Conservation (phyloP, 2,797 vertebrate genomes). For the Karalla daura region DNA sequence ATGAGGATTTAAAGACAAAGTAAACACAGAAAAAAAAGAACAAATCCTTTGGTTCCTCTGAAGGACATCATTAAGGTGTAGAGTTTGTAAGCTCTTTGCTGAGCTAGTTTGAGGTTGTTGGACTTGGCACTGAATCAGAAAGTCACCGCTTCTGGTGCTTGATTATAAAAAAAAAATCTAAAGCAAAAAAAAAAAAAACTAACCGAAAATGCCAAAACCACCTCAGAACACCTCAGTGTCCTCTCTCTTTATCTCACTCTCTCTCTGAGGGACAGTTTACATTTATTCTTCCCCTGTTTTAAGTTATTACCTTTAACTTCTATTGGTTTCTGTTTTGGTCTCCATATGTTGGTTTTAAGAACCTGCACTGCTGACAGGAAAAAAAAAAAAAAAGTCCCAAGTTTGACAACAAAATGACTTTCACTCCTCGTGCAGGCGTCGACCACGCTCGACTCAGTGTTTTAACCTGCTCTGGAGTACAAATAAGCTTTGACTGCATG, state of each 20-base stretch:
- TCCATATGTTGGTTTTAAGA: slow-evolving; percentile 56
- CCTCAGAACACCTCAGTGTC: slow-evolving; percentile 78
- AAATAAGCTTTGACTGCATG: slow-evolving; percentile 12
- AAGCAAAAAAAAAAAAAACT: slow-evolving; percentile 28
- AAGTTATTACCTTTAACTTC: slow-evolving; percentile 66
- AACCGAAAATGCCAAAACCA: slow-evolving; percentile 72
- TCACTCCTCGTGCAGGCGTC: slow-evolving; percentile 42
- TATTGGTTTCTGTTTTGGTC: slow-evolving; percentile 52
- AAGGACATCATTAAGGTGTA: slow-evolving; percentile 55
- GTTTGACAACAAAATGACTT: slow-evolving; percentile 41
- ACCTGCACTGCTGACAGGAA: slow-evolving; percentile 72
- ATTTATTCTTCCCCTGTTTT: slow-evolving; percentile 64
- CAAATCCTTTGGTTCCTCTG: slow-evolving; percentile 55
- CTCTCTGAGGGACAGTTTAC: slow-evolving; percentile 71
- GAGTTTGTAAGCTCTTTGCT: slow-evolving; percentile 28
- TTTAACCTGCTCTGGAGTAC: slow-evolving; percentile 24
- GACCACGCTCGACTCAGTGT: slow-evolving; percentile 25
- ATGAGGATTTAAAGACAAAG: slow-evolving; percentile 52
- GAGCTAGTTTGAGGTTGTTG: slow-evolving; percentile 58
- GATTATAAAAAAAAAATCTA: slow-evolving; percentile 10
- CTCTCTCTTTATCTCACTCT: slow-evolving; percentile 49
- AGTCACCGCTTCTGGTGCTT: slow-evolving; percentile 69
- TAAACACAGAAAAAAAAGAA: slow-evolving; percentile 57
- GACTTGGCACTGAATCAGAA: slow-evolving; percentile 70
- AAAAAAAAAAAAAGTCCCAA: slow-evolving; percentile 55